Conservation (phyloP, 2,797 vertebrate species). For the Myotis myotis region DNA sequence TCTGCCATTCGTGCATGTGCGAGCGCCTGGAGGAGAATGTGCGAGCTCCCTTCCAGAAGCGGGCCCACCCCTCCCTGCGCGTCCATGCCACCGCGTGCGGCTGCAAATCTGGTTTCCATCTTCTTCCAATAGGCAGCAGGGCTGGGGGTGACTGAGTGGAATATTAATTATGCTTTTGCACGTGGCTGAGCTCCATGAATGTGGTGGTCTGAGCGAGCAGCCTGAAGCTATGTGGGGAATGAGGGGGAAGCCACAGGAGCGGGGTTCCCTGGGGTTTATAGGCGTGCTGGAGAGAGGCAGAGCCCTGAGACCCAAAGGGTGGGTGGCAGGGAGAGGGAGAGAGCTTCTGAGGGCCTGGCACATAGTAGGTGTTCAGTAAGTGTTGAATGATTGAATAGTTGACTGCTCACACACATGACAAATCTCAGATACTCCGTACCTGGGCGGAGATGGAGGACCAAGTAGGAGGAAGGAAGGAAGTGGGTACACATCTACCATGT, state of each 20-base stretch:
- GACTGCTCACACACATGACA: background rate
- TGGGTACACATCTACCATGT: background rate
- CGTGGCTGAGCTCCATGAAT: constrained; percentile 80
- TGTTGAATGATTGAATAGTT: background rate
- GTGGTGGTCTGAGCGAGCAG: constrained; percentile 79
- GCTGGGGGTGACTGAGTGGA: constrained; percentile 72
- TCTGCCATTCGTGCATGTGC: fast-evolving
- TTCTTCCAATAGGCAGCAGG: constrained; percentile 74
- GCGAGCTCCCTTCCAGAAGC: background rate
- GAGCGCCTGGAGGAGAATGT: background rate
- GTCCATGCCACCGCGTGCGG: background rate
- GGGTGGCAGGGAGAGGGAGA: background rate
- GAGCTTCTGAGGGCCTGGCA: background rate
- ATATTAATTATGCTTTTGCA: constrained; percentile 82
- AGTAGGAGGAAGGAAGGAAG: background rate
- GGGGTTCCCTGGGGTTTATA: constrained; percentile 64
- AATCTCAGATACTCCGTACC: background rate
- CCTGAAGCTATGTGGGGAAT: constrained; percentile 80
- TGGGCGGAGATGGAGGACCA: background rate
- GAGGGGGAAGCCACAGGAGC: constrained; percentile 73
- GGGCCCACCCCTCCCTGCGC: background rate
- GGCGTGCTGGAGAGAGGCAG: constrained; percentile 28
- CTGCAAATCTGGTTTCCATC: constrained; percentile 55
- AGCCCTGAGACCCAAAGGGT: constrained; percentile 9
- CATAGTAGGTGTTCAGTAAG: background rate